Percentiles rank a stretch among this genome's conserved stretches.
Evolutionary conservation across 2,797 vertebrate species (phyloP).

Genomic region (Coluber constrictor): DNA sequence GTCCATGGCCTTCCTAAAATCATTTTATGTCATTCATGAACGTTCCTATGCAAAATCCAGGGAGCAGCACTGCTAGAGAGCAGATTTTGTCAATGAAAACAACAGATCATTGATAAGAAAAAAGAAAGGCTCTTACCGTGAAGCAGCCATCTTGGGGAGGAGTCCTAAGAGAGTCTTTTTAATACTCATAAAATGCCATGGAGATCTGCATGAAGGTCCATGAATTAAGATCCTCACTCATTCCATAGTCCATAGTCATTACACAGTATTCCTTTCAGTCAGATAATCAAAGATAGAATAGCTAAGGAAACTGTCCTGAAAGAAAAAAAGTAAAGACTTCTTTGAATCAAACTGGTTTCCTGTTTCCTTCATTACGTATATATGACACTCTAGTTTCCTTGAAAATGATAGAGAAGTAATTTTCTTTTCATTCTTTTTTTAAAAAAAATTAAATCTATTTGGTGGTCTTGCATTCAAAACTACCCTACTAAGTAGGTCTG

Average conservation of each 20-base stretch:
- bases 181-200: background rate
- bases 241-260: background rate
- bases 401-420: background rate
- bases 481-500: background rate
- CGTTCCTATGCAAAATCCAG: background rate
- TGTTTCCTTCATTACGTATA: background rate
- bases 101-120: background rate
- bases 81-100: background rate
- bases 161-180: background rate
- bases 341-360: background rate
- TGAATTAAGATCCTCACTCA: background rate
- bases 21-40: background rate
- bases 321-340: background rate
- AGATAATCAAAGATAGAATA: background rate
- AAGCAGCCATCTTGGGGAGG: background rate
- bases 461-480: background rate
- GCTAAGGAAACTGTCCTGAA: background rate
- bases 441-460: too few relatives aligned
- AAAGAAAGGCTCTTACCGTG: background rate
- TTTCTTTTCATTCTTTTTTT: background rate
- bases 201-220: background rate
- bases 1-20: background rate
- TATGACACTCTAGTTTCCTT: background rate
- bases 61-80: background rate
- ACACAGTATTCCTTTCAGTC: background rate